phyloP scores from a whole-genome alignment of 2,113 vertebrate species.

The Proterorhinus semilunaris region DNA sequence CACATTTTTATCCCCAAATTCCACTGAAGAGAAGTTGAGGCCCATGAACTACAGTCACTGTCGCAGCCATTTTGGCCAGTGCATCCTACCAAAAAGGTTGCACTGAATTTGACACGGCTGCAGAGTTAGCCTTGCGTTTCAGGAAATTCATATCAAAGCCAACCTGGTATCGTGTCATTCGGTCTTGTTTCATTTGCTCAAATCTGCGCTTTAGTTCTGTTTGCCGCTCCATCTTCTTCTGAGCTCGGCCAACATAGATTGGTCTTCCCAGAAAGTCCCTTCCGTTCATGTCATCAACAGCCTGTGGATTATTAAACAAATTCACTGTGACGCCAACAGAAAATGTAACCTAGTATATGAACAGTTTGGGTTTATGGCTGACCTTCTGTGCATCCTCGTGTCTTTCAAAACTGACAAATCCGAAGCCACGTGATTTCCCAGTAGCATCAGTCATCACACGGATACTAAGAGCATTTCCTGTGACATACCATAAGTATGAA shows the following conservation, averaged over 20 bases:
- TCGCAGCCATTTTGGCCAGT: slow-evolving; percentile 74
- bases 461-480: slow-evolving; percentile 93
- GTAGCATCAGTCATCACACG: slow-evolving; percentile 94
- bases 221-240: slow-evolving; percentile 97
- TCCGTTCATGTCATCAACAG: slow-evolving; percentile 97
- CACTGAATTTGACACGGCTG: slow-evolving; percentile 73
- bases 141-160: background rate
- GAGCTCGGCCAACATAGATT: slow-evolving; percentile 94
- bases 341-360: background rate
- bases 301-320: slow-evolving; percentile 66
- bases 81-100: slow-evolving; percentile 36
- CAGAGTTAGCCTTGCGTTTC: background rate
- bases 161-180: slow-evolving; percentile 98
- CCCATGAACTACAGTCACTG: slow-evolving; percentile 65
- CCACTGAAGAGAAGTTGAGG: slow-evolving; percentile 39
- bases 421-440: slow-evolving; percentile 95
- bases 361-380: slow-evolving; percentile 5
- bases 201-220: slow-evolving; percentile 97
- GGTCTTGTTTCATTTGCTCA: slow-evolving; percentile 98
- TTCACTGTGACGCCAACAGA: background rate
- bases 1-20: slow-evolving; percentile 57
- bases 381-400: slow-evolving; percentile 97
- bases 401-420: slow-evolving; percentile 96
- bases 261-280: slow-evolving; percentile 94
- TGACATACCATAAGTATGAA: slow-evolving; percentile 6